These are phyloP conservation scores for Drosophila tanythrix DNA, from an alignment of 2,888 invertebrate genomes.

Conservation along the genomic window DNA sequence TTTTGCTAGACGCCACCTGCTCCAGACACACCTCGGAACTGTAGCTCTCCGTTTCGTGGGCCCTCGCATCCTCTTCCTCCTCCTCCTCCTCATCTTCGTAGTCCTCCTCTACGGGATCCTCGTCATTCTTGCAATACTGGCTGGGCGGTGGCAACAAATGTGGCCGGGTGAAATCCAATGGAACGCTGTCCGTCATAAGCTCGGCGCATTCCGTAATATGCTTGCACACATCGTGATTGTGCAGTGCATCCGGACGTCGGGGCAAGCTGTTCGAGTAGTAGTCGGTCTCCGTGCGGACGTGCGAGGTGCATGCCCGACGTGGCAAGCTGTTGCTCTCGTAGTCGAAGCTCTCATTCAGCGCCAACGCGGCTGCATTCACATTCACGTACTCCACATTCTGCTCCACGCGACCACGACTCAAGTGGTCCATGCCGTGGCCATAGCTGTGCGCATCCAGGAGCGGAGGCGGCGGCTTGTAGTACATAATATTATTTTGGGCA, in stretches of 20 bases:
- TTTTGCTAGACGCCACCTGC: constrained; percentile 35
- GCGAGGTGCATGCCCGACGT: constrained; percentile 83
- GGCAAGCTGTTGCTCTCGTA: constrained; percentile 85
- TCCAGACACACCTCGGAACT: constrained; percentile 68
- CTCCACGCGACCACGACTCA: constrained; percentile 63
- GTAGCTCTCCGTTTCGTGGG: constrained; percentile 69
- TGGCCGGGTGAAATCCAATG: constrained; percentile 76
- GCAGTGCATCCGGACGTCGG: constrained; percentile 77
- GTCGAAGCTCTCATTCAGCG: constrained; percentile 79
- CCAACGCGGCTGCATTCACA: constrained; percentile 70
- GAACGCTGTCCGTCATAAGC: constrained; percentile 74
- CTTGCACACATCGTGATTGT: constrained; percentile 82
- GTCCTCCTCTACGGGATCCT: constrained; percentile 70
- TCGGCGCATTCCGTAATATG: constrained; percentile 84
- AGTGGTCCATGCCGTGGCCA: constrained; percentile 68
- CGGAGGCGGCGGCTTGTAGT: constrained; percentile 83
- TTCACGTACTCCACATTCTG: constrained; percentile 75
- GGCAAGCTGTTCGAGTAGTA: constrained; percentile 84
- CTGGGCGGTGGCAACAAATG: constrained; percentile 75
- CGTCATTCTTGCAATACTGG: constrained; percentile 74
- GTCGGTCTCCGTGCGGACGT: constrained; percentile 81
- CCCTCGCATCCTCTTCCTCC: constrained; percentile 57
- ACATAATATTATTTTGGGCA: constrained; percentile 79
- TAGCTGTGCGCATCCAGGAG: constrained; percentile 71
- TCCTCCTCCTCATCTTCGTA: constrained; percentile 69